phyloP scores from a whole-genome alignment of 1,140 invertebrate genomes.

The Drosophila parvula region DNA sequence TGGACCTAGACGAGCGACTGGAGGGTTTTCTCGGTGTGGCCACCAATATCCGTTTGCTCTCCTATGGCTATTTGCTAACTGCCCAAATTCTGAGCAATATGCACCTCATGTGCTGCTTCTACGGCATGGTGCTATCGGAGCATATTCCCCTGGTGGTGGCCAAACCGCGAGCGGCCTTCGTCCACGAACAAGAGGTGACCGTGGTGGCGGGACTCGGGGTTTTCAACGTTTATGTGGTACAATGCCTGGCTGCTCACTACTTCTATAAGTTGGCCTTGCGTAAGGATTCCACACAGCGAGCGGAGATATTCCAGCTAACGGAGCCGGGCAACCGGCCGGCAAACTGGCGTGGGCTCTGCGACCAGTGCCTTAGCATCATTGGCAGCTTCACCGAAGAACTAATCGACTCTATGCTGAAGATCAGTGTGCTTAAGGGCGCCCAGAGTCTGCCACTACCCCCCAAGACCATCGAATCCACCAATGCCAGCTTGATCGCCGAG shows the following conservation, averaged over 20 bases:
- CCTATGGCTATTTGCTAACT: conserved; percentile 88
- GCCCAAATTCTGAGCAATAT: conserved; percentile 88
- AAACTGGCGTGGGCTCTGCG: conserved; percentile 90
- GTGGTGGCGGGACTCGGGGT: conserved; percentile 86
- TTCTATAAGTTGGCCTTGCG: conserved; percentile 84
- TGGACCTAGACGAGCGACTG: conserved; percentile 64
- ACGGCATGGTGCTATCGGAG: conserved; percentile 89
- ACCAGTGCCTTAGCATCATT: conserved; percentile 86
- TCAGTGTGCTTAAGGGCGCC: conserved; percentile 57
- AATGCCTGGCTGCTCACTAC: conserved; percentile 89
- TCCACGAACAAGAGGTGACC: conserved; percentile 66
- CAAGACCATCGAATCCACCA: conserved; percentile 25
- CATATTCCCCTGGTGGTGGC: conserved; percentile 87
- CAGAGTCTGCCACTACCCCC: conserved; percentile 29
- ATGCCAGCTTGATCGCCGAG: conserved; percentile 58
- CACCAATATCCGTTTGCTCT: conserved; percentile 84
- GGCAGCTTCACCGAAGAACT: conserved; percentile 87
- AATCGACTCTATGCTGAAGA: conserved; percentile 85
- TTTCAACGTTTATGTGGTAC: conserved; percentile 87
- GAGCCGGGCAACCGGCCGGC: conserved; percentile 89
- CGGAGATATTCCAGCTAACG: conserved; percentile 88
- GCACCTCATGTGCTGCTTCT: conserved; percentile 88
- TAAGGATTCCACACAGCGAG: conserved; percentile 82
- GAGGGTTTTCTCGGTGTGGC: conserved; percentile 53
- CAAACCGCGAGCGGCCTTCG: conserved; percentile 48